These are phyloP conservation scores for Cryptophagus acutangulus DNA, from an alignment of 2,888 invertebrate species.

Conservation along the genomic window DNA sequence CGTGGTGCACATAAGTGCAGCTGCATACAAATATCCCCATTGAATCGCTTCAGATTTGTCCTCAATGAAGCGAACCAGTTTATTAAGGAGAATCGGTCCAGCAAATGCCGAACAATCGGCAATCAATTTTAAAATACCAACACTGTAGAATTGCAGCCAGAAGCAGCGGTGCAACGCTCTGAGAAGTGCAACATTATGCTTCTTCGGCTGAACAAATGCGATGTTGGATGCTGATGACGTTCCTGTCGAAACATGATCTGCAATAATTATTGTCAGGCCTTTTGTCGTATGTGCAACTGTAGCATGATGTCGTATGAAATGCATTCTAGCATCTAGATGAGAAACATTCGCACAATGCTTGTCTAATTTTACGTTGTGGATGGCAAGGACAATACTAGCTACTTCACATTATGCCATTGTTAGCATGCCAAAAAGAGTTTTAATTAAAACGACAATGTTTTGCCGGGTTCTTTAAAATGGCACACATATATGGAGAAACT, in stretches of 20 bases:
- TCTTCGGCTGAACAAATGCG: slow-evolving; percentile 14
- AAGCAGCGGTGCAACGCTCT: slow-evolving; percentile 70
- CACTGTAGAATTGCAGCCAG: slow-evolving; percentile 75
- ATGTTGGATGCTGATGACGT: background rate
- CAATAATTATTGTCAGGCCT: background rate
- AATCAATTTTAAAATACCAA: slow-evolving; percentile 76
- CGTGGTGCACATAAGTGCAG: slow-evolving; percentile 60
- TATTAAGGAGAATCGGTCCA: slow-evolving; percentile 82
- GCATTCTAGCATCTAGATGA: too few species aligned
- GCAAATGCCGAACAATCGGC: slow-evolving; percentile 83
- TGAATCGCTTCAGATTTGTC: slow-evolving; percentile 61
- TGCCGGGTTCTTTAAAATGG: too few species aligned
- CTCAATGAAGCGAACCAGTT: slow-evolving; percentile 74
- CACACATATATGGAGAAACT: too few species aligned
- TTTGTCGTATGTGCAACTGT: too few species aligned
- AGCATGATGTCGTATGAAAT: too few species aligned
- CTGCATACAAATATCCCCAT: slow-evolving; percentile 62
- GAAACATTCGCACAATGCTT: too few species aligned
- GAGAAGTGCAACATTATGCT: slow-evolving; percentile 54
- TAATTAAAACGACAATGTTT: too few species aligned
- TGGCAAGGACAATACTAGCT: too few species aligned
- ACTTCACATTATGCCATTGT: too few species aligned
- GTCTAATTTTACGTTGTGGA: too few species aligned
- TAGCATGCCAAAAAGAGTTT: too few species aligned
- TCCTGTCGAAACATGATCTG: background rate